Evolutionary conservation across 1,140 invertebrate genomes (phyloP).

Genomic region (Druon quercuslanigerum): DNA sequence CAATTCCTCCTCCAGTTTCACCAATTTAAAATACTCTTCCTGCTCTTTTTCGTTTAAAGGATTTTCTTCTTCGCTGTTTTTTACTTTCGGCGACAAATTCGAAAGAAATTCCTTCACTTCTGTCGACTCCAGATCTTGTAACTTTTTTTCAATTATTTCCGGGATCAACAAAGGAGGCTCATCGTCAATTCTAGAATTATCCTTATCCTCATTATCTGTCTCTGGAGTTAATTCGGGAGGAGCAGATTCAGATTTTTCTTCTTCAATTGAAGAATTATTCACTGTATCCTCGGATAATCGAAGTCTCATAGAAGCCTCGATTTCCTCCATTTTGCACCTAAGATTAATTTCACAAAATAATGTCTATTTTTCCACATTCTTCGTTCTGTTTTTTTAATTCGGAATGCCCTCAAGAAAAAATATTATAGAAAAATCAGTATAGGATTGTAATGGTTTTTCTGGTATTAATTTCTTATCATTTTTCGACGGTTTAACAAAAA

Average conservation of each 20-base stretch:
- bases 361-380: neutral
- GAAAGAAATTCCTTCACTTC: constrained; percentile 11
- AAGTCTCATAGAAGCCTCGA: neutral
- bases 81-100: neutral
- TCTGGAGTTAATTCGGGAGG: neutral
- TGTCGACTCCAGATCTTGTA: neutral
- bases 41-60: constrained; percentile 47
- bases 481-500: no score
- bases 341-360: neutral
- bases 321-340: constrained; percentile 8
- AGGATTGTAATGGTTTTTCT: no score
- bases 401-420: no score
- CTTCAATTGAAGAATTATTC: neutral
- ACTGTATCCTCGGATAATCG: constrained; percentile 11
- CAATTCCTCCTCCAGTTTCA: constrained; percentile 53
- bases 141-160: constrained; percentile 15
- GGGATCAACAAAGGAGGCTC: neutral
- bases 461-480: no score
- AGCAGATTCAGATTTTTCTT: neutral
- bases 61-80: constrained; percentile 29
- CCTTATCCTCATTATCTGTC: constrained; percentile 29
- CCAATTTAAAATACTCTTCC: constrained; percentile 51
- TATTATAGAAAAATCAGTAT: no score
- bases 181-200: constrained; percentile 18
- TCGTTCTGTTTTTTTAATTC: no score